Percentiles rank a stretch among this genome's conserved stretches.
Evolutionary conservation across 1,140 invertebrate species (phyloP).

Genomic region (Drosophila murphyi): DNA sequence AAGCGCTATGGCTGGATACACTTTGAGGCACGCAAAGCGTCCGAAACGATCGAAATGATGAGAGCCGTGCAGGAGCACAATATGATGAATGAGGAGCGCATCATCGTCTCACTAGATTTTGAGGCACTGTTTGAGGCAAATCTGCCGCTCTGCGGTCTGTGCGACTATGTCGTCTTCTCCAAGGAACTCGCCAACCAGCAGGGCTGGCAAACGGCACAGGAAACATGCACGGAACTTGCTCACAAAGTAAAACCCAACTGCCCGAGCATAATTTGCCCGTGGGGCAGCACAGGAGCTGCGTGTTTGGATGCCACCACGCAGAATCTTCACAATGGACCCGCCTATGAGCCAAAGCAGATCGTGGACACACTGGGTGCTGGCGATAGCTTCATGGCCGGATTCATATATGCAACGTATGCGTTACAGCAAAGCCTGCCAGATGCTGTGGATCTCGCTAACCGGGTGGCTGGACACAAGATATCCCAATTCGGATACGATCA

Average conservation of each 20-base stretch:
- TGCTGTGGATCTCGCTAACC: conserved; percentile 87
- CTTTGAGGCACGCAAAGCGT: conserved; percentile 88
- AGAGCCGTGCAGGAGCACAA: conserved; percentile 86
- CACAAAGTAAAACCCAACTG: neutral
- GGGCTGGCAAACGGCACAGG: conserved; percentile 48
- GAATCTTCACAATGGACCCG: conserved; percentile 85
- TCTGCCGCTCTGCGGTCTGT: conserved; percentile 85
- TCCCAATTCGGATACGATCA: conserved; percentile 85
- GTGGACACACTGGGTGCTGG: conserved; percentile 90
- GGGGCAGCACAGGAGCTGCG: conserved; percentile 89
- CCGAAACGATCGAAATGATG: conserved; percentile 87
- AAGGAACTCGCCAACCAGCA: conserved; percentile 84
- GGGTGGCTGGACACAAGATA: conserved; percentile 88
- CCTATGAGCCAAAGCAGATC: conserved; percentile 85
- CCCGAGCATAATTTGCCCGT: conserved; percentile 87
- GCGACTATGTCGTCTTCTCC: conserved; percentile 88
- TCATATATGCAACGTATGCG: conserved; percentile 84
- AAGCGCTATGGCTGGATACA: conserved; percentile 89
- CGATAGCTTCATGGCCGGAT: conserved; percentile 88
- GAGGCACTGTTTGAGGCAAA: conserved; percentile 86
- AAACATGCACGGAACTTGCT: conserved; percentile 40
- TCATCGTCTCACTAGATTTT: conserved; percentile 88
- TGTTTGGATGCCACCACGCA: conserved; percentile 84
- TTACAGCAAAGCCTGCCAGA: conserved; percentile 14
- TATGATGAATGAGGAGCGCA: conserved; percentile 37